Conservation (phyloP, 2,888 invertebrate species). For the Eristalis intricaria region DNA sequence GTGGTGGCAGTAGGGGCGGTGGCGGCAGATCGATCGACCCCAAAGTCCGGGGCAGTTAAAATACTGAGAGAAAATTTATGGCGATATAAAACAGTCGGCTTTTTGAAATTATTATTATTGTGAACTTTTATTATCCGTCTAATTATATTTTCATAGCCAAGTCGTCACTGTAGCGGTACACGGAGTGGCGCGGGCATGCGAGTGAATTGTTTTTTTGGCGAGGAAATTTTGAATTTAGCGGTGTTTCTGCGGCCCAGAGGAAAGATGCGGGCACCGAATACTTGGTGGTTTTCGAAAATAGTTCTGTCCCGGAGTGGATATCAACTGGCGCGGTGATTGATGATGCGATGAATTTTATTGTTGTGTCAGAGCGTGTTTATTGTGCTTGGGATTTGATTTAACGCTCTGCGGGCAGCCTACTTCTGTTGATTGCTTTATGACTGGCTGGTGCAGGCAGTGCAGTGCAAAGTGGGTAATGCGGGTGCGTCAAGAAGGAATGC, state of each 20-base stretch:
- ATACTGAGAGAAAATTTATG: conserved; percentile 57
- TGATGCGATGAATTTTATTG: conserved; percentile 63
- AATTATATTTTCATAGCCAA: conserved; percentile 68
- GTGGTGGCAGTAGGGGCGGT: not conserved
- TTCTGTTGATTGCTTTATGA: conserved; percentile 10
- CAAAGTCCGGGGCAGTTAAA: conserved; percentile 52
- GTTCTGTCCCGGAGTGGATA: conserved; percentile 2
- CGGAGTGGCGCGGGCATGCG: conserved; percentile 1
- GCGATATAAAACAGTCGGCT: conserved; percentile 67
- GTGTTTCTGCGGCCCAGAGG: not conserved
- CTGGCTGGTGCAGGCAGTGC: conserved; percentile 12
- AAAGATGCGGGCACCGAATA: not conserved
- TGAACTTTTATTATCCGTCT: conserved; percentile 65
- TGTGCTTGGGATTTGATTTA: conserved; percentile 62
- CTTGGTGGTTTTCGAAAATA: conserved; percentile 41
- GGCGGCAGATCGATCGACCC: conserved; percentile 36
- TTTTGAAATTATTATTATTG: conserved; percentile 69
- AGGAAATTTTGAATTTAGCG: conserved; percentile 9
- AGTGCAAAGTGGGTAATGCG: not conserved
- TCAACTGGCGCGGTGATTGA: conserved; percentile 47
- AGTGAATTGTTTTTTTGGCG: conserved; percentile 2
- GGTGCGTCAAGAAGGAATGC: no score
- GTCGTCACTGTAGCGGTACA: conserved; percentile 20
- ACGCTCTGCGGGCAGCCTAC: conserved; percentile 26
- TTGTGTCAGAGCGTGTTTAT: conserved; percentile 65